phyloP scores from a whole-genome alignment of 2,888 invertebrate species.

The Melanargia galathea region DNA sequence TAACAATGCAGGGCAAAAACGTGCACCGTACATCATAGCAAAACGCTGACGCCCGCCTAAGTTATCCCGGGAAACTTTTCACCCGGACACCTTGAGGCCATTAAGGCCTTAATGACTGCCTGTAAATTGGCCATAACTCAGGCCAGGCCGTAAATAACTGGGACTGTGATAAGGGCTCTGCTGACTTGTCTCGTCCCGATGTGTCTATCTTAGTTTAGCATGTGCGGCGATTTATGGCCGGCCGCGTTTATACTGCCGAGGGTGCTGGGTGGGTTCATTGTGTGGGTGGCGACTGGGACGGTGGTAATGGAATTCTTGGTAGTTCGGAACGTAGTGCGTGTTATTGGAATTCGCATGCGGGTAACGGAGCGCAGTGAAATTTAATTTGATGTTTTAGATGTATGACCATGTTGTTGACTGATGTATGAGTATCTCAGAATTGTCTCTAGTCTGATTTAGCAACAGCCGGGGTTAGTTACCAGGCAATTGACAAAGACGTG shows the following conservation, averaged over 20 bases:
- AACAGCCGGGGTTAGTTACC: no score
- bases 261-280: constrained; percentile 41
- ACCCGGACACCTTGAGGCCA: constrained; percentile 77
- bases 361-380: constrained; percentile 4
- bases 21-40: constrained; percentile 42
- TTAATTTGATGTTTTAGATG: neutral
- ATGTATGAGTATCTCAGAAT: neutral
- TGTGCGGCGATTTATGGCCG: constrained; percentile 67
- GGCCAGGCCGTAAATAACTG: constrained; percentile 75
- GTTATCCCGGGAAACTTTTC: constrained; percentile 65
- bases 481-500: no score
- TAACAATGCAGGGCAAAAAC: constrained; percentile 40
- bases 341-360: constrained; percentile 31
- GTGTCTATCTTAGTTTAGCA: constrained; percentile 77
- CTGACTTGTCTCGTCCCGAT: constrained; percentile 75
- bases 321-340: constrained; percentile 15
- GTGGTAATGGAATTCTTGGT: constrained; percentile 44
- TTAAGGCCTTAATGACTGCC: constrained; percentile 80
- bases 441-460: no score
- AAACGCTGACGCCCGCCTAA: constrained; percentile 66
- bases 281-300: constrained; percentile 31
- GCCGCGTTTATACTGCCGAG: constrained; percentile 52
- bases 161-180: constrained; percentile 76
- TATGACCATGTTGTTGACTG: neutral
- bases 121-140: constrained; percentile 82